A percentile compares a stretch with the other conserved stretches of the same genome.
These are phyloP conservation scores for Mythimna lalbum DNA, from an alignment of 2,888 invertebrate species.

Conservation along the genomic window DNA sequence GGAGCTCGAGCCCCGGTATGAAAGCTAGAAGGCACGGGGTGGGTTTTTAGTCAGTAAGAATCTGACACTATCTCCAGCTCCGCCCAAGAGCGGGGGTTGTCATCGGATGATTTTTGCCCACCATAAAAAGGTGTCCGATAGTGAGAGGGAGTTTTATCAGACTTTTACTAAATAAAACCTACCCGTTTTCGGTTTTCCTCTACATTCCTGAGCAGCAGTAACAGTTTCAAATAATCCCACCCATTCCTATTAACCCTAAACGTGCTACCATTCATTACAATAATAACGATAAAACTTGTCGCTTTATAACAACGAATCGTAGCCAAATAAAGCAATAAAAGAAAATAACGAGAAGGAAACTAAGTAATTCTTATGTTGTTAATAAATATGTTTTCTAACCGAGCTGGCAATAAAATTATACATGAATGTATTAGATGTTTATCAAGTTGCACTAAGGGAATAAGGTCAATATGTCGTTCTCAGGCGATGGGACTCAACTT, in stretches of 20 bases:
- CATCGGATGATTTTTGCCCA: too few species aligned
- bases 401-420: slow-evolving; percentile 59
- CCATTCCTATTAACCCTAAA: neutral
- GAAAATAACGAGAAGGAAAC: slow-evolving; percentile 53
- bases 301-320: slow-evolving; percentile 31
- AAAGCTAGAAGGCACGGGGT: too few species aligned
- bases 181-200: neutral
- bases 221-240: too few species aligned
- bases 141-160: neutral
- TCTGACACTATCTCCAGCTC: too few species aligned
- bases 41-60: too few species aligned
- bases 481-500: slow-evolving; percentile 57
- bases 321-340: slow-evolving; percentile 58
- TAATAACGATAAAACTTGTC: slow-evolving; percentile 41
- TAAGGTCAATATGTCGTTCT: slow-evolving; percentile 60
- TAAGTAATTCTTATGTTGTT: slow-evolving; percentile 54
- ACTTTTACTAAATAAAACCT: neutral
- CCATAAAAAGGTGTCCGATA: too few species aligned
- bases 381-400: slow-evolving; percentile 60
- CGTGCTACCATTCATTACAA: slow-evolving; percentile 27
- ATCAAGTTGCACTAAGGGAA: slow-evolving; percentile 56
- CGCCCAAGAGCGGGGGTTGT: too few species aligned
- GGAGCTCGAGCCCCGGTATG: too few species aligned
- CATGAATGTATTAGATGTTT: slow-evolving; percentile 61
- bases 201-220: too few species aligned